Percentiles rank a stretch among this genome's conserved stretches.
These are phyloP conservation scores for Eurois occulta DNA, from an alignment of 2,888 invertebrate genomes.

Conservation along the genomic window DNA sequence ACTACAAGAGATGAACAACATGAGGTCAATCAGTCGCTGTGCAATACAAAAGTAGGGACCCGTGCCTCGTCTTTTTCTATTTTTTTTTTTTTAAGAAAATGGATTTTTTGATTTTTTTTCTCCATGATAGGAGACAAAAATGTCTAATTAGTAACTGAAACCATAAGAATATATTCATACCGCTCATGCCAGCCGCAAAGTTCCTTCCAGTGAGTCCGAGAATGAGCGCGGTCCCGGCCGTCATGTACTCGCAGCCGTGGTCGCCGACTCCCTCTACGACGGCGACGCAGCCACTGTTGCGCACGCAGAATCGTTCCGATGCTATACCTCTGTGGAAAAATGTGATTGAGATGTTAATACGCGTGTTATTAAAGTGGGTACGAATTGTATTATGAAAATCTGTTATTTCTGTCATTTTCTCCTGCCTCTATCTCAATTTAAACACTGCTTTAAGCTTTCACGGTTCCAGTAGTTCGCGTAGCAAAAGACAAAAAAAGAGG, in stretches of 20 bases:
- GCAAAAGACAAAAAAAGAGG: too few species aligned
- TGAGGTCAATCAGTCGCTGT: too few species aligned
- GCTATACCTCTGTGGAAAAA: slow-evolving; percentile 94
- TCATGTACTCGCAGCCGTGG: slow-evolving; percentile 99
- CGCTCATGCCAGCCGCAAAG: slow-evolving; percentile 99
- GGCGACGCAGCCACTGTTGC: slow-evolving; percentile 98
- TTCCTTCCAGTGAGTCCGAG: slow-evolving; percentile 98
- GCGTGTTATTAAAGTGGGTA: neutral
- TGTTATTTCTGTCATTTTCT: neutral
- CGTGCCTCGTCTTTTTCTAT: too few species aligned
- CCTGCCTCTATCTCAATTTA: neutral
- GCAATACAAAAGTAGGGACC: too few species aligned
- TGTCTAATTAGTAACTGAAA: neutral
- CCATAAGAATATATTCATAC: slow-evolving; percentile 76
- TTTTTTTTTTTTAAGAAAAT: too few species aligned
- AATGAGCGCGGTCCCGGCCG: slow-evolving; percentile 97
- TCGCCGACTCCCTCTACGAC: slow-evolving; percentile 99
- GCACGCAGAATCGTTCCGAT: slow-evolving; percentile 99
- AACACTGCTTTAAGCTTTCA: too few species aligned
- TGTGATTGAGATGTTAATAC: neutral
- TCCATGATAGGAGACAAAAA: neutral
- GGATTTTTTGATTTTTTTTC: too few species aligned
- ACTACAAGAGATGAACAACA: too few species aligned
- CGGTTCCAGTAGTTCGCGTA: too few species aligned
- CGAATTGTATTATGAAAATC: neutral